Evolutionary conservation across 64 coral and sea anemone genomes (phyloP), one percentile per base, ranked within the genome.

Genomic region (Acropora yongei): DNA sequence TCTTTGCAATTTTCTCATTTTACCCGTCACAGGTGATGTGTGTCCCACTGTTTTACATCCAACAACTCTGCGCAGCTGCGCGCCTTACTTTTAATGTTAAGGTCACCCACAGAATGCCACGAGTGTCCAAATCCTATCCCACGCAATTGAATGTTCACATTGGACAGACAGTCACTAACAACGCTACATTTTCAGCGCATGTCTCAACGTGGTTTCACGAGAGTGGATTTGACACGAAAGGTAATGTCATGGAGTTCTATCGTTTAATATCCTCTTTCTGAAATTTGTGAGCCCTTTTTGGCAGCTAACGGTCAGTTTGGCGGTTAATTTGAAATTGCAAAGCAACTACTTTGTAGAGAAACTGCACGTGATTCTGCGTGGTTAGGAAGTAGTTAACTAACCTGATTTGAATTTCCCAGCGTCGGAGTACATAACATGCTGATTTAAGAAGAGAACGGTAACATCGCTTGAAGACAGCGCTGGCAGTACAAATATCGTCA

Each of bases 1-100:
- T 30, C 30, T 30, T 30, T 30, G 30, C 30, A 30, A 30, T 30
- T 30, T 30, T 7, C 9, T 66, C 61, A 17, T 45, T 12, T 76
- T 30, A 30, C 41, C 46, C 1, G 4, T 78, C 79, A 41, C 91
- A 93, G 91, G 44, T 93, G 1, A 68, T 74, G 30, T 93, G 91
- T 30, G 16, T 50, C 72, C 83, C 91, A 2, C 47, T 93, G 10
- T 93, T 93, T 63, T 93, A 87, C 44, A 80, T 93, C 30, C 78
- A 87, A 41, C 71, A 53, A 14, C 12, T 93, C 14, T 93, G 91
- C 20, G 46, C 77, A 41, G 76, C 84, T 41, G 67, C 77, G 5
- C 74, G 73, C 46, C 49, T 93, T 3, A 67, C 47, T 1, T 93
- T 93, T 57, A 75, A 80, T 40, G 40, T 87, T 16, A 76, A 75